These are phyloP conservation scores for Pachypeltis micranthus DNA, from an alignment of 1,140 invertebrate species.

Conservation along the genomic window DNA sequence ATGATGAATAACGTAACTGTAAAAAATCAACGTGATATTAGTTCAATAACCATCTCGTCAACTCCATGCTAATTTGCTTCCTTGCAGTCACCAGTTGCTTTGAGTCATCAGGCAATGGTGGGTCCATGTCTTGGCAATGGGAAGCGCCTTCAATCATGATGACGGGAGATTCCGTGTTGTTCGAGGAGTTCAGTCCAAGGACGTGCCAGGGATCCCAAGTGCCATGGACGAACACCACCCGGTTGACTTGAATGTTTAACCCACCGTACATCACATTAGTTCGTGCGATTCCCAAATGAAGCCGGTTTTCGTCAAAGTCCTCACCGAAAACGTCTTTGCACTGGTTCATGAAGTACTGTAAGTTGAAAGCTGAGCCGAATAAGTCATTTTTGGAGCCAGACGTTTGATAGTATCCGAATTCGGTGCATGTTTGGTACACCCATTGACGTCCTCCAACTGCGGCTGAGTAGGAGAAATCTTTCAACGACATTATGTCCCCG, in stretches of 20 bases:
- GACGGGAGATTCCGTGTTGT: conserved; percentile 40
- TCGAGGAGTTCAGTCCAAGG: conserved; percentile 52
- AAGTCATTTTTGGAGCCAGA: conserved; percentile 43
- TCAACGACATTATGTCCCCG: conserved; percentile 60
- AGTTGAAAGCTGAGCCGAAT: conserved; percentile 64
- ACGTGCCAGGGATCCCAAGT: conserved; percentile 90
- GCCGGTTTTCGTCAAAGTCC: conserved; percentile 41
- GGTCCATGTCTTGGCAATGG: conserved; percentile 72
- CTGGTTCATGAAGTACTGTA: conserved; percentile 68
- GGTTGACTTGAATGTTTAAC: conserved; percentile 50
- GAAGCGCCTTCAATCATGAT: conserved; percentile 53
- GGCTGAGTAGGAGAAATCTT: conserved; percentile 39
- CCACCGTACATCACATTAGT: conserved; percentile 76
- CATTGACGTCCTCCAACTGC: conserved; percentile 77
- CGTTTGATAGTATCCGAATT: conserved; percentile 91
- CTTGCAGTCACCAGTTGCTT: conserved; percentile 50
- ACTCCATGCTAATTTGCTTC: conserved; percentile 42
- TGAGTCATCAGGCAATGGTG: conserved; percentile 45
- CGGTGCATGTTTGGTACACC: conserved; percentile 93
- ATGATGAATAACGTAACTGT: too few species aligned
- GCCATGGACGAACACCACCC: conserved; percentile 80
- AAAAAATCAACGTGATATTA: too few species aligned
- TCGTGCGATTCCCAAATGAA: conserved; percentile 47
- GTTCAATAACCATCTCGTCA: conserved; percentile 40
- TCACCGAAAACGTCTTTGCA: conserved; percentile 72